Percentiles rank a stretch among this genome's conserved stretches.
These are phyloP conservation scores for Rhodinocichla rosea DNA, from an alignment of 2,113 vertebrate species.

Conservation along the genomic window DNA sequence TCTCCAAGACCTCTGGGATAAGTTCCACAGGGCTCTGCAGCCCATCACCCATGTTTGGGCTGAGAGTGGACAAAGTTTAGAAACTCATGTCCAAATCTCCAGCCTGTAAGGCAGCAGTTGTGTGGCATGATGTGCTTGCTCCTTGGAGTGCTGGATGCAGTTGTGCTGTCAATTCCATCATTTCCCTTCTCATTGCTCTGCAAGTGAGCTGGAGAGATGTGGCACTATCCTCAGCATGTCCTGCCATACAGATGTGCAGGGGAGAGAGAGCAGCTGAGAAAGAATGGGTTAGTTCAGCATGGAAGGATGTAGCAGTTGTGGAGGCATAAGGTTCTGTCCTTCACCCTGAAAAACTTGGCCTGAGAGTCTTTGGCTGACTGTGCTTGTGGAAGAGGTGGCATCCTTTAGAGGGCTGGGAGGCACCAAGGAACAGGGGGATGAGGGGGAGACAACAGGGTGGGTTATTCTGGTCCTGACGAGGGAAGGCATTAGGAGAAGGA, in stretches of 20 bases:
- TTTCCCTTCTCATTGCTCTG: neutral
- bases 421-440: neutral
- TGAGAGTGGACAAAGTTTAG: neutral
- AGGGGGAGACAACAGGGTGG: neutral
- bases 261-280: neutral
- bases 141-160: neutral
- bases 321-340: neutral
- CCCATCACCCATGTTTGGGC: neutral
- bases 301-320: neutral
- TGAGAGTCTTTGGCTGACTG: neutral
- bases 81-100: neutral
- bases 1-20: neutral
- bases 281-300: neutral
- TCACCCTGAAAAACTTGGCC: neutral
- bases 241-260: rapidly evolving
- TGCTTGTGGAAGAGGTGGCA: neutral
- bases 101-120: neutral
- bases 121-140: neutral
- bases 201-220: neutral
- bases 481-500: neutral
- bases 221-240: rapidly evolving
- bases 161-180: neutral
- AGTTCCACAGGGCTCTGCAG: neutral
- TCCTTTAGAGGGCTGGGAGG: neutral
- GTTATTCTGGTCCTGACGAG: rapidly evolving